phyloP scores from a whole-genome alignment of 2,888 invertebrate species.

The Latrodectus hesperus region DNA sequence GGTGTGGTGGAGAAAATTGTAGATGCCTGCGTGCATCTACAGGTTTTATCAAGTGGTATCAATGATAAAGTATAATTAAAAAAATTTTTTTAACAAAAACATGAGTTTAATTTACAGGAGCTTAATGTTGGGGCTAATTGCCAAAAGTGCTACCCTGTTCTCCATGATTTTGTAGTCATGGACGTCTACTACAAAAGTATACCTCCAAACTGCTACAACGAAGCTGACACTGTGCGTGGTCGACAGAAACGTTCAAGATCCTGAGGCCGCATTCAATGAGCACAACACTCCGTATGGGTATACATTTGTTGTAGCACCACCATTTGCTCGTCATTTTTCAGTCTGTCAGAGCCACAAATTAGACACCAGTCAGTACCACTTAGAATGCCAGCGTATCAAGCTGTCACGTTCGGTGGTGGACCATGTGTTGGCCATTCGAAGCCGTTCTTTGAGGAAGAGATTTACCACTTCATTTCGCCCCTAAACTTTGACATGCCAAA shows the following conservation, averaged over 20 bases:
- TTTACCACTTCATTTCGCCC: background rate
- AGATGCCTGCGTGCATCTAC: background rate
- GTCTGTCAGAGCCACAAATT: too few relatives aligned
- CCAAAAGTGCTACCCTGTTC: background rate
- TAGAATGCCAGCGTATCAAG: constrained; percentile 10
- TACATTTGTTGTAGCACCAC: background rate
- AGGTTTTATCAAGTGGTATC: too few relatives aligned
- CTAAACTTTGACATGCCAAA: constrained; percentile 9
- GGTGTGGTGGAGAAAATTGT: background rate
- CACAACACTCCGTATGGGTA: background rate
- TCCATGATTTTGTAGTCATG: constrained; percentile 17
- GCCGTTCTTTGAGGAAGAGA: constrained; percentile 28
- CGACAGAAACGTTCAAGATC: background rate
- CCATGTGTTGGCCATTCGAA: background rate
- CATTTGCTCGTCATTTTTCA: background rate
- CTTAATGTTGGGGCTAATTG: background rate
- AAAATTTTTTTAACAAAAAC: background rate
- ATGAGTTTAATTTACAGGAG: background rate
- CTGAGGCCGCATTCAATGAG: background rate
- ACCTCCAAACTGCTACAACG: background rate
- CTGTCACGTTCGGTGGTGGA: background rate
- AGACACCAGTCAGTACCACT: background rate
- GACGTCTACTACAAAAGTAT: constrained; percentile 16
- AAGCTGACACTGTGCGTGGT: background rate
- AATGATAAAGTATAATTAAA: too few relatives aligned